These are phyloP conservation scores for Lamprologus sp. DNA, from an alignment of 2,113 vertebrate genomes.

Conservation along the genomic window DNA sequence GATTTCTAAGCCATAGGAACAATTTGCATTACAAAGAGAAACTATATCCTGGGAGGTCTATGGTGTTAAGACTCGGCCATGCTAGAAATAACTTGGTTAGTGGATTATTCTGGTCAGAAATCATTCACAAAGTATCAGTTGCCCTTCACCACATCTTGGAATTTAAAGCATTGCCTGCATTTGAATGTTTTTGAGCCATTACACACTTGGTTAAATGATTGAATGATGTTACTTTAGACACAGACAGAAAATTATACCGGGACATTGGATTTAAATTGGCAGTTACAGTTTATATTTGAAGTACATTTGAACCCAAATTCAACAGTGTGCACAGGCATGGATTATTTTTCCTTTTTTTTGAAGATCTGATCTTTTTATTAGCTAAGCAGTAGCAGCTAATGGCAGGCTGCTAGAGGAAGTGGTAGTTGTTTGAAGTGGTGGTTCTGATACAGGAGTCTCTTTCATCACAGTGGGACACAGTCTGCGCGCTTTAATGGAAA, in stretches of 20 bases:
- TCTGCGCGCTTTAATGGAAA: slow-evolving; percentile 62
- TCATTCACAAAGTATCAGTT: slow-evolving; percentile 28
- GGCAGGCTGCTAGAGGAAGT: slow-evolving; percentile 47
- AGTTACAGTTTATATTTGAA: slow-evolving; percentile 4
- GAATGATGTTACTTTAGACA: slow-evolving; percentile 17
- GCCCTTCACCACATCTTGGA: slow-evolving; percentile 23
- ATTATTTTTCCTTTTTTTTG: slow-evolving; percentile 16
- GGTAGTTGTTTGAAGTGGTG: slow-evolving; percentile 55
- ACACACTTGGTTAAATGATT: slow-evolving; percentile 19
- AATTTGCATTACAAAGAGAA: not conserved
- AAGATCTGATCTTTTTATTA: slow-evolving; percentile 63
- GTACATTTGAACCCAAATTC: not conserved
- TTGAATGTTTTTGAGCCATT: slow-evolving; percentile 5
- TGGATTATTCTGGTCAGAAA: slow-evolving; percentile 34
- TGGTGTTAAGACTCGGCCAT: not conserved
- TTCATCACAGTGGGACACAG: slow-evolving; percentile 62
- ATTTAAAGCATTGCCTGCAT: not conserved
- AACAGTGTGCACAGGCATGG: not conserved
- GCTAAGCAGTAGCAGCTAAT: slow-evolving; percentile 52
- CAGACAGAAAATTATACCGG: not conserved
- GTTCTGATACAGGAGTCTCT: slow-evolving; percentile 49
- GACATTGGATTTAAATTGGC: slow-evolving; percentile 3
- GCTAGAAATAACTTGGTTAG: slow-evolving; percentile 34
- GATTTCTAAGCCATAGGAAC: not conserved
- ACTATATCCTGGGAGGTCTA: slow-evolving; percentile 40